Percentiles rank a stretch among this genome's conserved stretches.
These are phyloP conservation scores for Vombatus ursinus DNA, from an alignment of 2,113 vertebrate species.

Conservation along the genomic window DNA sequence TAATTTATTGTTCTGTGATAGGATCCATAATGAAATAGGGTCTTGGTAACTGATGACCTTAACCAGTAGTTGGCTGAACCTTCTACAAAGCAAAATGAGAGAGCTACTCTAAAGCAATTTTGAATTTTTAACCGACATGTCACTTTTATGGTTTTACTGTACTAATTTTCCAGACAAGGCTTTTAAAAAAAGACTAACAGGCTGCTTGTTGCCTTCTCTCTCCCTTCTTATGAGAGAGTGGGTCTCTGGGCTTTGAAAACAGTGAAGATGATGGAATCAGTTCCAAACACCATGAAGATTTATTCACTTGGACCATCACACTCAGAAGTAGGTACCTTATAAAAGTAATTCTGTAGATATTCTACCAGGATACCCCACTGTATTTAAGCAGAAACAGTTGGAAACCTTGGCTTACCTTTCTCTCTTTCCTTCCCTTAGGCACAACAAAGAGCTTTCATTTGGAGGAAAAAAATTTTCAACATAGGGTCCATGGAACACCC, in stretches of 20 bases:
- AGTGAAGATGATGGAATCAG: background rate
- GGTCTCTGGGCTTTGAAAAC: background rate
- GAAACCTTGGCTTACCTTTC: background rate
- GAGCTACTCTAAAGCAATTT: conserved; percentile 47
- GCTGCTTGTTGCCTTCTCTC: background rate
- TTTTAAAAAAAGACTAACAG: conserved; percentile 23
- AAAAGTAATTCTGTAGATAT: background rate
- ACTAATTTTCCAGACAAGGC: conserved; percentile 17
- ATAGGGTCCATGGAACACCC: background rate
- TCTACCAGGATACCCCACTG: background rate
- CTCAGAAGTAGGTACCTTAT: background rate
- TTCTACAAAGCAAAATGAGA: conserved; percentile 44
- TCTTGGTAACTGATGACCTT: conserved; percentile 50
- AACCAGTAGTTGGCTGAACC: conserved; percentile 22
- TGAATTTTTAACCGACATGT: conserved; percentile 31
- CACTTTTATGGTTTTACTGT: conserved; percentile 13
- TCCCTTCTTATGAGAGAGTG: conserved; percentile 26
- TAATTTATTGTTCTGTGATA: conserved; percentile 61
- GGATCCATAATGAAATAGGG: conserved; percentile 67
- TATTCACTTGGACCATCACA: background rate
- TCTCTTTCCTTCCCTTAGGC: background rate
- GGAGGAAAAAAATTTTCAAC: background rate
- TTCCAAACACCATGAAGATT: background rate
- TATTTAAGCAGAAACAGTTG: background rate
- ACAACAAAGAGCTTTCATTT: background rate